Base-by-base conservation (phyloP, 2,888 invertebrate genomes). In the Endomychus coccineus region DNA sequence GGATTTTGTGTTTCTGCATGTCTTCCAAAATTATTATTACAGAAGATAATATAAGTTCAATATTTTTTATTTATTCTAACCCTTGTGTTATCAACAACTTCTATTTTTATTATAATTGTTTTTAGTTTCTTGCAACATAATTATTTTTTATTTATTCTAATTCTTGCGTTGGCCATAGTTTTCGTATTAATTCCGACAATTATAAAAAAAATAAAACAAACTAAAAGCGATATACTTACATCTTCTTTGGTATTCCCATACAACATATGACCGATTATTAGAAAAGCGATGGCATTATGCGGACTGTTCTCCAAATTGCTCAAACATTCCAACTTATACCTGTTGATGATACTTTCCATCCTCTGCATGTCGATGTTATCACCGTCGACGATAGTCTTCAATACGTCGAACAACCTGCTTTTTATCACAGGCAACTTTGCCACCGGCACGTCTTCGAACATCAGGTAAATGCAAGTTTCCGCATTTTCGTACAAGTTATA, bases 191-290 rank as follows among this genome's bases (percentile, higher is more conserved):
- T n/a, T n/a, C n/a, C n/a, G n/a, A n/a, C n/a, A n/a, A n/a, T n/a
- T n/a, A n/a, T n/a, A n/a, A n/a, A n/a, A n/a, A n/a, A n/a, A n/a
- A n/a, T n/a, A n/a, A n/a, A n/a, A n/a, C n/a, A n/a, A n/a, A n/a
- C n/a, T n/a, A n/a, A n/a, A n/a, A n/a, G n/a, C n/a, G n/a, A 19
- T 19, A 2, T 25, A 70, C 76, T 74, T 62, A 88, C 86, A 62
- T 88, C 82, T 46, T 77, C 67, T 46, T 78, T 74, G 27, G 71
- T 75, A 34, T 78, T 74, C 9, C 89, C 88, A 62, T 89, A 91
- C 16, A 94, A 67, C 55, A 85, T 80, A 58, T 92, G 88, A 0
- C 83, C 84, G 46, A 91, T 86, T 34, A 85, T 71, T 51, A 80
- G 74, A 56, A 79, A 80, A 0, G 88, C 83, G 31, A 91, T 68